Evolutionary conservation across 2,113 vertebrate species (phyloP).

Genomic region (Lepisosteus osseus): DNA sequence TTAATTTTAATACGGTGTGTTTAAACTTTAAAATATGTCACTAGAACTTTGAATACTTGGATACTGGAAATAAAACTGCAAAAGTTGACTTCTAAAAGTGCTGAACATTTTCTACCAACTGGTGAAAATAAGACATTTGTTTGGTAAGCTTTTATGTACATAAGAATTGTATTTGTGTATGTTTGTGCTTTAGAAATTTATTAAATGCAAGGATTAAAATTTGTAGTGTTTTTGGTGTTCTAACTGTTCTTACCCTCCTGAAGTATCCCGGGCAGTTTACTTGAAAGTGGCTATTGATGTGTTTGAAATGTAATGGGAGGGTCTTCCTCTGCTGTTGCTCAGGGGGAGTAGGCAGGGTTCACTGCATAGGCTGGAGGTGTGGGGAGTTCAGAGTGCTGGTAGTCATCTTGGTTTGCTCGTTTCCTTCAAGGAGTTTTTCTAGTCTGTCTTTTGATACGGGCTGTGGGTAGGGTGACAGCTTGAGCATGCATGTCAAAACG

Average conservation of each 20-base stretch:
- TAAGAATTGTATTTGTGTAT: too few species aligned
- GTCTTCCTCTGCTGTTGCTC: constrained; percentile 17
- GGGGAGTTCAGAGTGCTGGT: constrained; percentile 42
- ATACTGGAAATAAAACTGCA: too few species aligned
- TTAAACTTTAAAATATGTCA: too few species aligned
- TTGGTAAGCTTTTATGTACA: too few species aligned
- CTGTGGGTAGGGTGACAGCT: constrained; percentile 42
- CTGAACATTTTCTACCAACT: too few species aligned
- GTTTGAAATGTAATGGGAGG: constrained; percentile 53
- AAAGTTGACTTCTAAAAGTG: too few species aligned
- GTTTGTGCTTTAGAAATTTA: too few species aligned
- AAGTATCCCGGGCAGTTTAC: constrained; percentile 35
- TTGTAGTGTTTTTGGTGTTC: not conserved
- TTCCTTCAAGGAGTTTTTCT: constrained; percentile 26
- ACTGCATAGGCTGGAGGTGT: constrained; percentile 54
- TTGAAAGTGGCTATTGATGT: constrained; percentile 32
- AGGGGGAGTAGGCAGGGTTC: constrained; percentile 35
- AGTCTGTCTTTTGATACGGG: constrained; percentile 48
- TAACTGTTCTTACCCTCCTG: not conserved
- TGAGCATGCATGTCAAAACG: constrained; percentile 34
- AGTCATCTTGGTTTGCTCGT: constrained; percentile 25
- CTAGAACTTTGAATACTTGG: too few species aligned
- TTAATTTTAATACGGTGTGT: too few species aligned
- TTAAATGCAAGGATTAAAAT: not conserved
- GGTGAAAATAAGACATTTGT: too few species aligned